Evolutionary conservation across 2,888 invertebrate species (phyloP).

Genomic region (Dioctria linearis): DNA sequence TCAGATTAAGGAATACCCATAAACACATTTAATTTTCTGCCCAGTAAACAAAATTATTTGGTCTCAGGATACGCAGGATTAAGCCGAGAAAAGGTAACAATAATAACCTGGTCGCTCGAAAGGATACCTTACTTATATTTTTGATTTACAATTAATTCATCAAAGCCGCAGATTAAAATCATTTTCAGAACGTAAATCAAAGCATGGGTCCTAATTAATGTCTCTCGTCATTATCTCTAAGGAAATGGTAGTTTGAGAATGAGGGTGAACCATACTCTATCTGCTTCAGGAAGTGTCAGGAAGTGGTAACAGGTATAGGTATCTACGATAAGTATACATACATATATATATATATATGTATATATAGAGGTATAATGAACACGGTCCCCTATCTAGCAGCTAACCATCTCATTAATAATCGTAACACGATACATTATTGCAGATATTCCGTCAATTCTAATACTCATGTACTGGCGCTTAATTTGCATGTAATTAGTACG

Average conservation of each 20-base stretch:
- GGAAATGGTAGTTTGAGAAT: conserved; percentile 11
- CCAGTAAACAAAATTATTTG: too few relatives aligned
- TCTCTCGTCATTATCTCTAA: conserved; percentile 24
- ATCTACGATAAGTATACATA: neutral
- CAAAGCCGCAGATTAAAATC: conserved; percentile 10
- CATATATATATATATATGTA: too few relatives aligned
- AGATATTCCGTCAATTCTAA: conserved; percentile 45
- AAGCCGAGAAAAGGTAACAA: too few relatives aligned
- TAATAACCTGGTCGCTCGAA: too few relatives aligned
- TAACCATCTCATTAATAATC: conserved; percentile 45
- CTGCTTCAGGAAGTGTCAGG: conserved; percentile 17
- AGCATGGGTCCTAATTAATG: conserved; percentile 31
- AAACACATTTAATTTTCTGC: too few relatives aligned
- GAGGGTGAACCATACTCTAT: neutral
- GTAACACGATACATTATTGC: conserved; percentile 45
- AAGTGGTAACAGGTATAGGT: conserved; percentile 18
- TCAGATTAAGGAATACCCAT: too few relatives aligned
- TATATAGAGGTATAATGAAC: conserved; percentile 3
- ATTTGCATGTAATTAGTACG: conserved; percentile 48
- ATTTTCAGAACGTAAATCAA: conserved; percentile 35
- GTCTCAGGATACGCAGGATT: too few relatives aligned
- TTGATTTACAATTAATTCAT: too few relatives aligned
- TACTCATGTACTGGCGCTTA: conserved; percentile 26
- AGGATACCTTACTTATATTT: too few relatives aligned
- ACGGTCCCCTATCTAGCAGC: neutral